Evolutionary conservation across 2,797 vertebrate species (phyloP).

Genomic region (Avahi laniger): DNA sequence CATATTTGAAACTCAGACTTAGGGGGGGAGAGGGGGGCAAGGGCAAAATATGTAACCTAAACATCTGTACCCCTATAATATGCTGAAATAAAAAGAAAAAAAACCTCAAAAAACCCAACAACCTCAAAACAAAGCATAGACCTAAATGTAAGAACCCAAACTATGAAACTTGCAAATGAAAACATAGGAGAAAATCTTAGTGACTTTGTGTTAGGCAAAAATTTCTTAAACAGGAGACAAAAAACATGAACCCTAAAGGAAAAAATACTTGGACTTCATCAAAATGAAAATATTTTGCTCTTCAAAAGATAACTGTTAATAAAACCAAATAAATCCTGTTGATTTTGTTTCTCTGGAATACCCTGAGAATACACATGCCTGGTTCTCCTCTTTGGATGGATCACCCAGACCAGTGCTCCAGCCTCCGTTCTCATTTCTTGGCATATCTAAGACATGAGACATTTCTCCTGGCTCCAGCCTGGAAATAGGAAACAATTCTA

Average conservation of each 20-base stretch:
- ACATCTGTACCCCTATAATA: too few relatives aligned
- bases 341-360: background rate
- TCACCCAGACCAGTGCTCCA: background rate
- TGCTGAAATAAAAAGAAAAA: too few relatives aligned
- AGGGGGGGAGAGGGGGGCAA: too few relatives aligned
- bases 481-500: background rate
- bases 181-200: background rate
- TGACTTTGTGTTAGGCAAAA: background rate
- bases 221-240: background rate
- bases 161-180: background rate
- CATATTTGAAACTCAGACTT: too few relatives aligned
- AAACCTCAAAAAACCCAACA: background rate
- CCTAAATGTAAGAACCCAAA: background rate
- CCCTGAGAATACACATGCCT: background rate
- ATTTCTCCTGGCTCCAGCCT: background rate
- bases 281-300: background rate
- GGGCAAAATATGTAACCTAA: too few relatives aligned
- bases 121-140: background rate
- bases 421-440: background rate
- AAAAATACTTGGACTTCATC: background rate
- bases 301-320: background rate
- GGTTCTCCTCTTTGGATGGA: background rate
- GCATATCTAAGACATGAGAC: background rate
- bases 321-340: background rate
- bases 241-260: background rate